These are phyloP conservation scores for Drosophila sordidula DNA, from an alignment of 2,888 invertebrate species.

Conservation along the genomic window DNA sequence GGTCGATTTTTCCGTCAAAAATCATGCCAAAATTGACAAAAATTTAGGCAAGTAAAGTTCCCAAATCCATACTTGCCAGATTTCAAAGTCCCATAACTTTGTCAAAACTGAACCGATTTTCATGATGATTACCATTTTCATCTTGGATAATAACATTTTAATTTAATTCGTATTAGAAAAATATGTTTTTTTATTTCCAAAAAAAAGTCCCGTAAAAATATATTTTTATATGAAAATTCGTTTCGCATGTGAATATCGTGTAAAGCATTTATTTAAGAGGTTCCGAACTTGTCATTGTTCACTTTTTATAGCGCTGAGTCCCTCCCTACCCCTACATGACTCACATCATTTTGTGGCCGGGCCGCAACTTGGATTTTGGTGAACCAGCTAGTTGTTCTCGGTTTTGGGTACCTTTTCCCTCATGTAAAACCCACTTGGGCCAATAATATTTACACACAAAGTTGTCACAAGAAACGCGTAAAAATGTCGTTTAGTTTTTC, in stretches of 20 bases:
- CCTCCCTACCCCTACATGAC: not conserved
- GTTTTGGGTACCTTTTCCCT: constrained; percentile 4
- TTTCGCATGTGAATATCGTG: not conserved
- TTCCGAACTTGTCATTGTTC: not conserved
- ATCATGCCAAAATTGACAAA: too few species aligned
- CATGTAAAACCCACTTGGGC: not conserved
- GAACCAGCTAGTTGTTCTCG: not conserved
- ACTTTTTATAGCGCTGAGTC: not conserved
- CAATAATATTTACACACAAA: constrained; percentile 48
- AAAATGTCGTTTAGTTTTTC: constrained; percentile 23
- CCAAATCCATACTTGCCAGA: too few species aligned
- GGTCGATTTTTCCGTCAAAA: too few species aligned
- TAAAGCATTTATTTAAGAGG: not conserved
- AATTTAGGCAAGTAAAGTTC: too few species aligned
- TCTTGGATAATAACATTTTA: too few species aligned
- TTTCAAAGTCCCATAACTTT: too few species aligned
- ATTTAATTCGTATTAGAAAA: too few species aligned
- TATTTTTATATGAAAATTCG: not conserved
- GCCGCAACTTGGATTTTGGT: constrained; percentile 1
- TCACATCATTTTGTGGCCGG: too few species aligned
- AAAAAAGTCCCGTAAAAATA: too few species aligned
- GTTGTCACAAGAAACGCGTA: constrained; percentile 32
- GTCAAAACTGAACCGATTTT: too few species aligned
- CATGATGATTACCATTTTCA: too few species aligned
- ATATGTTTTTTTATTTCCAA: too few species aligned